Base-by-base conservation (phyloP, 2,797 vertebrate species). In the Pachyuromys duprasi region DNA sequence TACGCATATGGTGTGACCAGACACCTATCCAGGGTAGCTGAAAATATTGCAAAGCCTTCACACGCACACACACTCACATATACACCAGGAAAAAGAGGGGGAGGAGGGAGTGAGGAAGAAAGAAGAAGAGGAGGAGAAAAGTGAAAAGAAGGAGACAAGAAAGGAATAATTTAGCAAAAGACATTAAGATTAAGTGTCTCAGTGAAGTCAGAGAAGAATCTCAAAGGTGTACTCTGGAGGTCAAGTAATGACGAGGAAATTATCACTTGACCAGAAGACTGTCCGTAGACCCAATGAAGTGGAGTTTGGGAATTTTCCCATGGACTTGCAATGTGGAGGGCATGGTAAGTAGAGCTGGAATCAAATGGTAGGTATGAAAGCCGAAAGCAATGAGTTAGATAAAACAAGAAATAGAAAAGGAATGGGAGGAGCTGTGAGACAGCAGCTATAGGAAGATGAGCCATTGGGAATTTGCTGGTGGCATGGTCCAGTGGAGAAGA, bases 11-110 rank as follows among this genome's bases (percentile, higher is more conserved):
- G 17, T 0, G 2, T 18, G 72, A 22, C 5, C 7, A 12, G 36
- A 39, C 3, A 2, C 8, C 4, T 49, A 63, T n/a, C 17, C 3
- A 3, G 22, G 22, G 8, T 5, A 4, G 7, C 17, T 8, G 5
- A 18, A 2, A 79, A n/a, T 1, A 15, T n/a, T 15, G 42, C 12
- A n/a, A 84, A 80, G 49, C 7, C 63, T 91, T 82, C 57, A 49
- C 36, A 28, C 15, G 65, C 57, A 11, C 22, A 14, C 22, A 24
- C 13, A 49, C 62, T 67, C 31, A 86, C 3, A 86, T 49, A n/a
- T 9, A 26, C 12, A 53, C 42, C 42, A 69, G 39, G 26, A 86
- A 65, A n/a, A 45, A 6, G 53, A 14, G 2, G 78, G 13, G 28
- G 11, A 15, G 5, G 20, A 36, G 11, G 5, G 3, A 62, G 36